Base-by-base conservation (phyloP, 2,888 invertebrate species). In the Scaptomyza flava region DNA sequence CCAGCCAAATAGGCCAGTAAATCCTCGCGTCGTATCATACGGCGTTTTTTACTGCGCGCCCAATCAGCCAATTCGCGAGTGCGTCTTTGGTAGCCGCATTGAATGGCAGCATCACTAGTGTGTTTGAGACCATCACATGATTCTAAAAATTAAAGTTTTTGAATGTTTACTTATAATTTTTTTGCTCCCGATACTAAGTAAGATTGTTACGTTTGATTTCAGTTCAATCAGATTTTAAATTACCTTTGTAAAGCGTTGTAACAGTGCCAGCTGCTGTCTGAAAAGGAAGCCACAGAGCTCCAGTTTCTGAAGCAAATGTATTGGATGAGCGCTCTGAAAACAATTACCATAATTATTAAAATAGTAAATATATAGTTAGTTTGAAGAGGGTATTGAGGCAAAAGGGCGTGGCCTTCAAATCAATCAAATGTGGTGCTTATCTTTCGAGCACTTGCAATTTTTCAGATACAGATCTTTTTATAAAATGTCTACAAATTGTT, bases 201-300 rank as follows among this genome's bases (percentile, higher is more conserved):
- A 6, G 7, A 8, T n/a, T n/a, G 36, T 36, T 6, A n/a, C 36
- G 11, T 8, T 14, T 38, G 0, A 14, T 38, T 7, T 14, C 12
- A 3, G 14, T 27, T 2, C n/a, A 12, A 0, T 6, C 3, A 6
- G 20, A 23, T 45, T 6, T 5, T 4, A 1, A 46, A 57, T 56
- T 91, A 95, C 96, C 96, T 95, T 95, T 96, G 91, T 96, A 96
- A 74, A 96, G 93, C 61, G 95, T 93, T 72, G 96, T 96, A 77
- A 96, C 95, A 76, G 95, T 95, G 64, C 95, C 95, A 81, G 96
- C 96, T 84, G 96, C 96, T 83, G 95, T 95, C 92, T 96, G 96
- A 92, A 96, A 96, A 81, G 96, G 95, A 89, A 95, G 91, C 96
- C 96, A 96, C 67, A 95, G 91, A 68, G 94, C 93, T 70, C 94